These are phyloP conservation scores for Epinephelus moara DNA, from an alignment of 2,113 vertebrate species.

Conservation along the genomic window DNA sequence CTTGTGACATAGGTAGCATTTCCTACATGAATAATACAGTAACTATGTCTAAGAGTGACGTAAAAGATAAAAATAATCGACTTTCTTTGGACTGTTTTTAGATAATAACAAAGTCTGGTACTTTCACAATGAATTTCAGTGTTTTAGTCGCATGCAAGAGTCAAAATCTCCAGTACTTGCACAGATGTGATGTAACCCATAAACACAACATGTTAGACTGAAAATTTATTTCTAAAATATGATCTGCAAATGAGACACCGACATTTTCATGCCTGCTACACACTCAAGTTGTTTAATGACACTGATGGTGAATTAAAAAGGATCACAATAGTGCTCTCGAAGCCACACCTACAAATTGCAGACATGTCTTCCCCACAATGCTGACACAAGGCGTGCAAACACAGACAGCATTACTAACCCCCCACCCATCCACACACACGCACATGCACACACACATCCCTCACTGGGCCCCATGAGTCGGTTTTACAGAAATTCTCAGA, in stretches of 20 bases:
- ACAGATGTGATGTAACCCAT: neutral
- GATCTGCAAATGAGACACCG: neutral
- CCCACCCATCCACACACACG: slow-evolving; percentile 6
- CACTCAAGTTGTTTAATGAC: slow-evolving; percentile 11
- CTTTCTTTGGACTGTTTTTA: neutral
- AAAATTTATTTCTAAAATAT: neutral
- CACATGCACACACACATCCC: slow-evolving; percentile 20
- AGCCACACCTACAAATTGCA: slow-evolving; percentile 65
- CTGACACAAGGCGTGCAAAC: slow-evolving; percentile 62
- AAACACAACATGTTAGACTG: neutral
- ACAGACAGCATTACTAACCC: slow-evolving; percentile 47
- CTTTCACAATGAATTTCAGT: neutral
- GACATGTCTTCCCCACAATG: slow-evolving; percentile 56
- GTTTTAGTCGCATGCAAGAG: neutral
- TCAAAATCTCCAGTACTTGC: neutral
- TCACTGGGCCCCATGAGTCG: slow-evolving; percentile 35
- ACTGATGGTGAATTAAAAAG: slow-evolving; percentile 34
- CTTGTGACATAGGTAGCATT: slow-evolving; percentile 45
- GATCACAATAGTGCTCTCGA: slow-evolving; percentile 46
- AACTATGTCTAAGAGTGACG: neutral
- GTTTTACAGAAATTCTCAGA: slow-evolving; percentile 71
- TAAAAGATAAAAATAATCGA: slow-evolving; percentile 3
- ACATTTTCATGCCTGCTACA: slow-evolving; percentile 5
- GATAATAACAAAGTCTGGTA: neutral
- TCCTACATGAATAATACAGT: slow-evolving; percentile 25